Evolutionary conservation across 2,113 vertebrate genomes (phyloP).

Genomic region (Thinocorus orbignyianus): DNA sequence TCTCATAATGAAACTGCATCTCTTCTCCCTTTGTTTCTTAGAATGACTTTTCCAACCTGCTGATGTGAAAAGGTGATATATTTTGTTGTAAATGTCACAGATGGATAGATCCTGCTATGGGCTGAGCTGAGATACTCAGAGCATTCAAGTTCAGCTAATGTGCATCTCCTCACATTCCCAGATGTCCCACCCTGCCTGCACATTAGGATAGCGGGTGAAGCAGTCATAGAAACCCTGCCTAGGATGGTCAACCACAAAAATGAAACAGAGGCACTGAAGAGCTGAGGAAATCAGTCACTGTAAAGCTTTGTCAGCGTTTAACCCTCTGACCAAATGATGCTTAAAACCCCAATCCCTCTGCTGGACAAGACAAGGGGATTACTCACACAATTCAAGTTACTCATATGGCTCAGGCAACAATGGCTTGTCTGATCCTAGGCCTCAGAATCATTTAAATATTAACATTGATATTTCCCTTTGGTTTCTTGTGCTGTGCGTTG

Average conservation of each 20-base stretch:
- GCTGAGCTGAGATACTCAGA: neutral
- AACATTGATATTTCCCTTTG: neutral
- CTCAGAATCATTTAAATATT: slow-evolving; percentile 3
- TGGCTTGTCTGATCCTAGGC: neutral
- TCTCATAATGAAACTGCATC: neutral
- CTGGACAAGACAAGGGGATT: neutral
- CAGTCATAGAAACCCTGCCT: neutral
- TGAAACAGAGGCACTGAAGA: neutral
- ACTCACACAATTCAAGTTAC: neutral
- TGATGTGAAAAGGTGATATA: neutral
- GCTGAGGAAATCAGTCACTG: neutral
- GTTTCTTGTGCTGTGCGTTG: neutral
- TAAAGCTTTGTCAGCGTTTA: neutral
- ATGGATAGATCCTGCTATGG: neutral
- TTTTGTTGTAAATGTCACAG: neutral
- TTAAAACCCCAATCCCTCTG: neutral
- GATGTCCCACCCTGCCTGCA: neutral
- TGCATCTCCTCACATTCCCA: neutral
- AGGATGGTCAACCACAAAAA: neutral
- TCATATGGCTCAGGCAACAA: neutral
- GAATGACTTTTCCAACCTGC: neutral
- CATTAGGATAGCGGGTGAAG: neutral
- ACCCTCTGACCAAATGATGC: neutral
- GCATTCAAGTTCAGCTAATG: neutral
- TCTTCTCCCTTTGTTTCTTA: neutral